A percentile compares a stretch with the other conserved stretches of the same genome.
Conservation (phyloP, 2,797 vertebrate species). For the Sylvilagus floridanus region DNA sequence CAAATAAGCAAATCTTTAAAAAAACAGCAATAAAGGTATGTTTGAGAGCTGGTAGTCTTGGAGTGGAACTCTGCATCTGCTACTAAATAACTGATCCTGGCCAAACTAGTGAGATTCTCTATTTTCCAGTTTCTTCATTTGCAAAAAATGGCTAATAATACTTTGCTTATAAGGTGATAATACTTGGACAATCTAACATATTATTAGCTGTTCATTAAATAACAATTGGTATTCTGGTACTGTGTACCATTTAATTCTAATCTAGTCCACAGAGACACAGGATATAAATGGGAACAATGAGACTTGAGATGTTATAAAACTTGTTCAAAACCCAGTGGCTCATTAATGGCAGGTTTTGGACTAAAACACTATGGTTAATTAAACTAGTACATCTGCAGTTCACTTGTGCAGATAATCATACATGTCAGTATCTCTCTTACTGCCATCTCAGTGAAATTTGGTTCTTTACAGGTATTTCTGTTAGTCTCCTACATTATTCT, state of each 20-base stretch:
- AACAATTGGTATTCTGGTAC: neutral
- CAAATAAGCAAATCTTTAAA: too few relatives aligned
- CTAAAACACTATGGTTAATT: neutral
- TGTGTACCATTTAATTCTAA: neutral
- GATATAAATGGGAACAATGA: neutral
- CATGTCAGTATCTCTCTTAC: neutral
- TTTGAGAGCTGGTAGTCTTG: neutral
- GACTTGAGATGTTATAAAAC: neutral
- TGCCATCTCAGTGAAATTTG: neutral
- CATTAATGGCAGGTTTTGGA: neutral
- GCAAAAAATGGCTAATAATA: neutral
- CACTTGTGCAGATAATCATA: slow-evolving; percentile 1
- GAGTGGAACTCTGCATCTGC: neutral
- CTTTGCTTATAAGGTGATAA: neutral
- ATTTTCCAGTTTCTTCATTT: slow-evolving; percentile 33
- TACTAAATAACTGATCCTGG: neutral
- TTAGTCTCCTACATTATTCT: slow-evolving; percentile 18
- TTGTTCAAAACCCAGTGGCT: neutral
- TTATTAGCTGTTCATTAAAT: neutral
- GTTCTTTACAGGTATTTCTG: slow-evolving; percentile 4
- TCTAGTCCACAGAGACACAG: neutral
- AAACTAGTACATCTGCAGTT: neutral
- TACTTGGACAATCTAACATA: neutral
- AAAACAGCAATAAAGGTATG: neutral
- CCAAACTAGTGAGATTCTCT: neutral